Conservation (phyloP, 2,888 invertebrate species). For the Drosophila pullipes region DNA sequence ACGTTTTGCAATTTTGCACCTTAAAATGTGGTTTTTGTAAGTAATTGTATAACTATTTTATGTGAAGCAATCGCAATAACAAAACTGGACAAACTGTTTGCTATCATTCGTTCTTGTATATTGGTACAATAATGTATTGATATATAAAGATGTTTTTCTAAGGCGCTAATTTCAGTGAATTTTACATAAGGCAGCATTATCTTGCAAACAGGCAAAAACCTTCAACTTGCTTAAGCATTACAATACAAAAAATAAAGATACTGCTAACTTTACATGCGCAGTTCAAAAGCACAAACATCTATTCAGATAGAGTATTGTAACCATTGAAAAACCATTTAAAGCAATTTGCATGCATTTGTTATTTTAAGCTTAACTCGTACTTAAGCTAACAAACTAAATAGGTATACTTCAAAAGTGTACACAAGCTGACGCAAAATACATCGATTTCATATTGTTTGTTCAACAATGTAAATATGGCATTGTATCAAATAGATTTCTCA, state of each 20-base stretch:
- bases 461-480: conserved; percentile 33
- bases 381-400: conserved; percentile 14
- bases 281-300: background rate
- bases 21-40: conserved; percentile 8
- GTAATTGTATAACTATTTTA: conserved; percentile 12
- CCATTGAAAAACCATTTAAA: conserved; percentile 6
- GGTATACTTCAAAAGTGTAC: conserved; percentile 47
- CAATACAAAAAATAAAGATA: conserved; percentile 24
- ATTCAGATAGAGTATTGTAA: background rate
- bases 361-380: background rate
- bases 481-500: conserved; percentile 61
- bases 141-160: conserved; percentile 6
- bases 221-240: conserved; percentile 42
- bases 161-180: conserved; percentile 60
- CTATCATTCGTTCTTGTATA: conserved; percentile 9
- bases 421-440: conserved; percentile 64
- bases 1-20: conserved; percentile 13
- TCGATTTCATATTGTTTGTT: conserved; percentile 35
- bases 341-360: conserved; percentile 3
- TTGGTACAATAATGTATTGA: background rate
- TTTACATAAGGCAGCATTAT: conserved; percentile 80
- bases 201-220: conserved; percentile 47
- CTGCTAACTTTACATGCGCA: conserved; percentile 1
- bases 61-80: conserved; percentile 9
- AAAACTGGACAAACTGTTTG: conserved; percentile 10